These are phyloP conservation scores for Sinonovacula constricta DNA, from an alignment of 1,140 invertebrate species.

Conservation along the genomic window DNA sequence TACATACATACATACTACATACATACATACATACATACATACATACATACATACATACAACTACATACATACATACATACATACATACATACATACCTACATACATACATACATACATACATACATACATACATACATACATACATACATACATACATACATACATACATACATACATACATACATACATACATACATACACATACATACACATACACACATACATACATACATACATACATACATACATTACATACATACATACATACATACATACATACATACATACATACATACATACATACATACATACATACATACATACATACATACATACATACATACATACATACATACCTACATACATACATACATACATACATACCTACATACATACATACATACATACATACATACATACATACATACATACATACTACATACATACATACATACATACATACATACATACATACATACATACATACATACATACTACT, in stretches of 20 bases:
- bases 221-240: slow-evolving; percentile 19
- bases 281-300: slow-evolving; percentile 24
- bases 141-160: slow-evolving; percentile 11
- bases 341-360: slow-evolving; percentile 19
- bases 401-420: slow-evolving; percentile 21
- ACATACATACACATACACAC: background rate
- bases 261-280: slow-evolving; percentile 16
- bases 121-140: slow-evolving; percentile 18
- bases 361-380: too few species aligned
- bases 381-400: too few species aligned
- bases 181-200: slow-evolving; percentile 24
- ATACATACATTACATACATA: too few species aligned
- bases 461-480: slow-evolving; percentile 22
- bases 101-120: too few species aligned
- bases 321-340: slow-evolving; percentile 21
- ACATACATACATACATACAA: too few species aligned
- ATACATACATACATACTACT: too few species aligned
- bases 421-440: slow-evolving; percentile 28
- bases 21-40: too few species aligned
- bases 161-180: slow-evolving; percentile 16
- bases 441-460: slow-evolving; percentile 21
- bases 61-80: too few species aligned
- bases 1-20: too few species aligned
- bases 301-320: slow-evolving; percentile 21
- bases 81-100: too few species aligned